phyloP scores from a whole-genome alignment of 2,888 invertebrate species.

The Apodemia mormo region DNA sequence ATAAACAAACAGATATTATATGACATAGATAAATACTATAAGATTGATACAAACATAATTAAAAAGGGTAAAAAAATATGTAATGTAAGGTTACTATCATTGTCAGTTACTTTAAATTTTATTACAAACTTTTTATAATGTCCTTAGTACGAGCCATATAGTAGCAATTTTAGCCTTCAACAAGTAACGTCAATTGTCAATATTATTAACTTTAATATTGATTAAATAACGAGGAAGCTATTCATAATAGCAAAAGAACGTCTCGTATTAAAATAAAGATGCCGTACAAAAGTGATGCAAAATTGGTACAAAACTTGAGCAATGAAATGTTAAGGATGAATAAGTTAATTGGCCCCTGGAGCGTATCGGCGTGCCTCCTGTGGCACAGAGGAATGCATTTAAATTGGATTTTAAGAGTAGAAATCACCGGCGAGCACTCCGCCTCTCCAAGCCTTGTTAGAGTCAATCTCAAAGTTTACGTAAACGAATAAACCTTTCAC shows the following conservation, averaged over 20 bases:
- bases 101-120: too few relatives aligned
- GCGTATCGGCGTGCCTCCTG: constrained; percentile 77
- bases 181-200: too few relatives aligned
- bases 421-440: constrained; percentile 74
- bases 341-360: constrained; percentile 80
- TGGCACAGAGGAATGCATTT: constrained; percentile 82
- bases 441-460: constrained; percentile 75
- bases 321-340: constrained; percentile 81
- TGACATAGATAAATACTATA: too few relatives aligned
- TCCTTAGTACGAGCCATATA: too few relatives aligned
- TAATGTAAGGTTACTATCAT: too few relatives aligned
- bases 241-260: background rate
- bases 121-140: too few relatives aligned
- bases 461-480: constrained; percentile 80
- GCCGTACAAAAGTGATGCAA: constrained; percentile 32
- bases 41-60: too few relatives aligned
- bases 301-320: constrained; percentile 61
- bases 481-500: constrained; percentile 74
- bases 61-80: too few relatives aligned
- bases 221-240: too few relatives aligned
- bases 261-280: background rate
- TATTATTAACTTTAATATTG: too few relatives aligned
- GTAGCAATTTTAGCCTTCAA: too few relatives aligned
- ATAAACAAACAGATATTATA: too few relatives aligned
- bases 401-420: constrained; percentile 82